Conservation (phyloP, 1,140 invertebrate species). For the Eufriesea mexicana region DNA sequence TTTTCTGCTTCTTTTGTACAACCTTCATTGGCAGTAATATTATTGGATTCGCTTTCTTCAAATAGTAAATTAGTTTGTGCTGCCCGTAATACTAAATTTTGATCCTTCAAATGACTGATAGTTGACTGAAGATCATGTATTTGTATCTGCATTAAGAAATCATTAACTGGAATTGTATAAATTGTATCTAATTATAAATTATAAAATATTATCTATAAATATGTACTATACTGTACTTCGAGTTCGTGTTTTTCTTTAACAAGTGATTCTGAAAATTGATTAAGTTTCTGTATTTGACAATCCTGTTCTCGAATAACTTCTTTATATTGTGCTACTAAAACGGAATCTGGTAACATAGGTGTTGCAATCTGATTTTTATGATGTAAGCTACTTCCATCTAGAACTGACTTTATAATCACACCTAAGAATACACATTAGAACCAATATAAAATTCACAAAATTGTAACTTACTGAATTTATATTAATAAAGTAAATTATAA, state of each 20-base stretch:
- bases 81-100: constrained; percentile 94
- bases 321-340: constrained; percentile 91
- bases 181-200: background rate
- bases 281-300: constrained; percentile 86
- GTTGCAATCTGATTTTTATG: constrained; percentile 74
- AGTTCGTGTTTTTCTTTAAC: constrained; percentile 83
- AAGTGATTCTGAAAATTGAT: constrained; percentile 83
- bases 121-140: constrained; percentile 88
- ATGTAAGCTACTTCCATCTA: constrained; percentile 72
- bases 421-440: constrained; percentile 26
- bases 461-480: background rate
- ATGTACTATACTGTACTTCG: constrained; percentile 76
- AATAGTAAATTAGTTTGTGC: constrained; percentile 72
- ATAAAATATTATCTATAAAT: background rate
- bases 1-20: constrained; percentile 73
- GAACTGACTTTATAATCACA: constrained; percentile 84
- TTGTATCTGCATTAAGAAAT: constrained; percentile 82
- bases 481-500: background rate
- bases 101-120: constrained; percentile 91
- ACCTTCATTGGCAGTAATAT: constrained; percentile 55
- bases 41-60: constrained; percentile 56
- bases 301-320: constrained; percentile 95
- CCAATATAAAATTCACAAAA: background rate
- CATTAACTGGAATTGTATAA: background rate
- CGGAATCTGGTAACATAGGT: constrained; percentile 82